Conservation (phyloP, 2,888 invertebrate genomes). For the Ormyrus nitidulus region DNA sequence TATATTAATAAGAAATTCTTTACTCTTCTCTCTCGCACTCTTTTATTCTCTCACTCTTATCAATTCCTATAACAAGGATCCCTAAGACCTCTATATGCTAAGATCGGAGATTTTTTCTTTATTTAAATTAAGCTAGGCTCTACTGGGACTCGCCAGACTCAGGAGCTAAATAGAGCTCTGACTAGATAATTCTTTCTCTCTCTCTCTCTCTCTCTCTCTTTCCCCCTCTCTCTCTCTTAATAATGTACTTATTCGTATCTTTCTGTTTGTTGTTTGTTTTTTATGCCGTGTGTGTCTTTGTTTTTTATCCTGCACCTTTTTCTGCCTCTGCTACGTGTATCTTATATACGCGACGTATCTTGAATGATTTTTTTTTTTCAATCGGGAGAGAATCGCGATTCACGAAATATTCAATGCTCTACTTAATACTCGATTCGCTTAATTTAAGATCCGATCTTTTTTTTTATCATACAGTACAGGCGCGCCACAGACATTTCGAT, state of each 20-base stretch:
- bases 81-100: constrained; percentile 52
- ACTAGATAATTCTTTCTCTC: constrained; percentile 54
- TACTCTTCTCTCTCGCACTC: constrained; percentile 48
- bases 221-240: not conserved
- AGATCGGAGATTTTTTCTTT: constrained; percentile 42
- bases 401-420: not conserved
- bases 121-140: constrained; percentile 51
- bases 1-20: constrained; percentile 55
- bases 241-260: not conserved
- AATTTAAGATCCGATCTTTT: constrained; percentile 23
- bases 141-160: constrained; percentile 39
- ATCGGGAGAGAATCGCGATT: constrained; percentile 13
- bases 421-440: constrained; percentile 27
- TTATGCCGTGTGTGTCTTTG: not conserved
- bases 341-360: not conserved
- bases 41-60: constrained; percentile 54
- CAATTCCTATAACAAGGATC: constrained; percentile 69
- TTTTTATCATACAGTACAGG: constrained; percentile 31
- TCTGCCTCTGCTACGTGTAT: not conserved
- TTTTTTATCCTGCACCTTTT: not conserved
- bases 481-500: constrained; percentile 48
- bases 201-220: constrained; percentile 10
- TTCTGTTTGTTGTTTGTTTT: not conserved
- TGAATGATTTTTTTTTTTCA: constrained; percentile 1
- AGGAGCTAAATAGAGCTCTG: constrained; percentile 56